Evolutionary conservation across 2,113 vertebrate genomes (phyloP).

Genomic region (Dolichallabes microphthalmus): DNA sequence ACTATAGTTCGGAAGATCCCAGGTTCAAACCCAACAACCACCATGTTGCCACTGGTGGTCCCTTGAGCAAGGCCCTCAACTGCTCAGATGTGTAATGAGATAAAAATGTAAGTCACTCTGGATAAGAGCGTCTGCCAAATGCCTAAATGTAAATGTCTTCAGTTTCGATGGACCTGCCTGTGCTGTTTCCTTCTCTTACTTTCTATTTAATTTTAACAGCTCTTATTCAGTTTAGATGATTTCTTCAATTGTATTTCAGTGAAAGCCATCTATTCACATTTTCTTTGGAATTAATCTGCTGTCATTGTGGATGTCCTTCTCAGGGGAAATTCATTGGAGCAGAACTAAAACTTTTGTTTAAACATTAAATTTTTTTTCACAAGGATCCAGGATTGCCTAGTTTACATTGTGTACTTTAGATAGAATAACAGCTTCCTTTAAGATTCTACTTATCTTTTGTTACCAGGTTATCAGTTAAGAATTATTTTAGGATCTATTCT

Average conservation of each 20-base stretch:
- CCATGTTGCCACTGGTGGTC: no score
- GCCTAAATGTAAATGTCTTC: no score
- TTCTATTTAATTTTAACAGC: background rate
- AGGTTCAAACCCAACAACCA: no score
- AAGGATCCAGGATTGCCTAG: background rate
- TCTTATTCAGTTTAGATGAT: background rate
- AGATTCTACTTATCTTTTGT: background rate
- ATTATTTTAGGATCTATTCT: no score
- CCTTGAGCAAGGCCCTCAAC: no score
- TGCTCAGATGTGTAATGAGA: no score
- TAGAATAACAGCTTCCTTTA: background rate
- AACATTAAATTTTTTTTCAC: no score
- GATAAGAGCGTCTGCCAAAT: no score
- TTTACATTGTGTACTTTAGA: no score
- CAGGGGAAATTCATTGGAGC: background rate
- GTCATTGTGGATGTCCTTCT: background rate
- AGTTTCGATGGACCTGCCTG: background rate
- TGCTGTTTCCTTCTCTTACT: background rate
- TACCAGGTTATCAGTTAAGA: background rate
- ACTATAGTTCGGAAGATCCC: no score
- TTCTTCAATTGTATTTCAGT: background rate
- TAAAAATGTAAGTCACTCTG: no score
- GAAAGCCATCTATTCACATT: background rate
- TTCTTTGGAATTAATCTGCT: background rate
- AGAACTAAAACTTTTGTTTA: background rate